A percentile compares a stretch with the other conserved stretches of the same genome.
phyloP scores from a whole-genome alignment of 2,888 invertebrate species.

The Caenorhabditis sp. region DNA sequence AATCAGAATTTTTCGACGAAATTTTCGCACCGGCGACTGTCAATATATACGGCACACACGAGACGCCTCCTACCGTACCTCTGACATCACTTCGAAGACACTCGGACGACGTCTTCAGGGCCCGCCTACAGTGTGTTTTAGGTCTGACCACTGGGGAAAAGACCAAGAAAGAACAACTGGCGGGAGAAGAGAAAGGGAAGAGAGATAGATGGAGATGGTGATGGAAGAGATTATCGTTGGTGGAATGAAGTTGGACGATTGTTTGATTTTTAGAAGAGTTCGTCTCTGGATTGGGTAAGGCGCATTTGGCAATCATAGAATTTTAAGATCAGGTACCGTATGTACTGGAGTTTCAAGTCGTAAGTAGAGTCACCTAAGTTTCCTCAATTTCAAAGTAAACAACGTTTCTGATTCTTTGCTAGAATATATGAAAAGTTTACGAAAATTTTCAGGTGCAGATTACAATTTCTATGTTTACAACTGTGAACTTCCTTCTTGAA shows the following conservation, averaged over 20 bases:
- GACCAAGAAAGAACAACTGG: conserved; percentile 57
- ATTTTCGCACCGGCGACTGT: background rate
- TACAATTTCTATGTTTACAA: too few relatives aligned
- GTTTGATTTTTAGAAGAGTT: conserved; percentile 23
- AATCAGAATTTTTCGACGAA: conserved; percentile 14
- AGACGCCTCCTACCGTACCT: conserved; percentile 43
- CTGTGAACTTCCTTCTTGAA: too few relatives aligned
- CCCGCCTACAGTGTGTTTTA: conserved; percentile 45
- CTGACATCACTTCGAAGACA: conserved; percentile 34
- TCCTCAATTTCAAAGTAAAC: too few relatives aligned
- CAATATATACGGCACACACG: conserved; percentile 35
- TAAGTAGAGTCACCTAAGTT: too few relatives aligned
- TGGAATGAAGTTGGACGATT: conserved; percentile 52
- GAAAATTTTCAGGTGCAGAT: too few relatives aligned
- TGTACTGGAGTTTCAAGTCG: too few relatives aligned
- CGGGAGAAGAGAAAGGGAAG: background rate
- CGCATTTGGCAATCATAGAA: too few relatives aligned
- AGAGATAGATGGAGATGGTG: background rate
- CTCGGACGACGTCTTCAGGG: background rate
- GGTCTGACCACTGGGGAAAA: conserved; percentile 33
- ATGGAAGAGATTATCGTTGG: background rate
- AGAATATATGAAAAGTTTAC: too few relatives aligned
- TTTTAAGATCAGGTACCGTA: too few relatives aligned
- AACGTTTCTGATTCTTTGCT: too few relatives aligned
- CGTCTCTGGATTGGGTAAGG: background rate